Percentiles rank a stretch among this genome's conserved stretches.
phyloP scores from a whole-genome alignment of 1,140 invertebrate species.

The Drosophila erecta region DNA sequence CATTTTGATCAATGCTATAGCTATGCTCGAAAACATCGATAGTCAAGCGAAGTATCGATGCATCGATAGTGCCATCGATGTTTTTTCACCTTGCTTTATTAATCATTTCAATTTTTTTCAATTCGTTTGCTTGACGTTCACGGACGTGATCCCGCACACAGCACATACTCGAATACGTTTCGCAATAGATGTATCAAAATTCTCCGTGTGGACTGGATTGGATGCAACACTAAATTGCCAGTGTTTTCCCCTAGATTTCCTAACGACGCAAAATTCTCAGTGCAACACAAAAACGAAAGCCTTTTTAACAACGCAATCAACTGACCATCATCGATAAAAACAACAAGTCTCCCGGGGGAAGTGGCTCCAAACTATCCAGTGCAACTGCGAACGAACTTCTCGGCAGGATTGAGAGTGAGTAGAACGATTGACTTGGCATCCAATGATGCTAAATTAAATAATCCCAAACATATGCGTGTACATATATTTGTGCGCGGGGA shows the following conservation, averaged over 20 bases:
- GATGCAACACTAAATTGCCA: constrained; percentile 69
- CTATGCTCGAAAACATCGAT: neutral
- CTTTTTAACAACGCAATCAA: constrained; percentile 18
- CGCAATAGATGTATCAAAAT: constrained; percentile 72
- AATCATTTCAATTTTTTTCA: constrained; percentile 61
- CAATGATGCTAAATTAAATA: neutral
- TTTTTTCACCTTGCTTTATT: constrained; percentile 49
- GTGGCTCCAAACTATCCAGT: constrained; percentile 9
- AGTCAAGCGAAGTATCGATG: neutral
- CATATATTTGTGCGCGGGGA: constrained; percentile 17
- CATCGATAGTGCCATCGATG: constrained; percentile 9
- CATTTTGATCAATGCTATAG: too few species aligned
- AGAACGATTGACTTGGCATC: neutral
- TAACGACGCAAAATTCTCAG: constrained; percentile 74
- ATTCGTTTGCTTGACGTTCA: constrained; percentile 76
- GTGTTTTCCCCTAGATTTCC: constrained; percentile 49
- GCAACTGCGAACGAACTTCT: constrained; percentile 13
- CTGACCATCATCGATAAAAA: constrained; percentile 6
- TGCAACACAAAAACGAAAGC: constrained; percentile 38
- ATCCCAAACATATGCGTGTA: neutral
- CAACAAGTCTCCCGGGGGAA: constrained; percentile 30
- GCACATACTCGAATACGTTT: constrained; percentile 66
- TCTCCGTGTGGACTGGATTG: constrained; percentile 63
- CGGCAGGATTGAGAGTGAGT: constrained; percentile 58
- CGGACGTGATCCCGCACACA: constrained; percentile 66